Base-by-base conservation (phyloP, 2,888 invertebrate genomes). In the Pedicia rivosa region DNA sequence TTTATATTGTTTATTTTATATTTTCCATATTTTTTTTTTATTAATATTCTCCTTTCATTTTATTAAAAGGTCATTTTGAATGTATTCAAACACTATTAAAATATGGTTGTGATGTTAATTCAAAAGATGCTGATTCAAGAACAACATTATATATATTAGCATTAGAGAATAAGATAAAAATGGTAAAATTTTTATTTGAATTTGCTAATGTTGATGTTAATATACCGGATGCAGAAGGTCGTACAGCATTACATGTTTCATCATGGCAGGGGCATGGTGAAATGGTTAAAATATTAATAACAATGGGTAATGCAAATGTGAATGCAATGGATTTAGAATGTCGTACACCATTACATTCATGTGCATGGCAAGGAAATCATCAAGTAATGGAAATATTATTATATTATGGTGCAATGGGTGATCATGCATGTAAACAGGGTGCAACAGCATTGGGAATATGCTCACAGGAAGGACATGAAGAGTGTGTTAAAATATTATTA, bases 381-480 rank as follows among this genome's bases (percentile, higher is more conserved):
- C 72, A 74, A 34, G 87, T 87, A 27, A 86, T 94, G 45, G 71
- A 78, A 40, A 64, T 88, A 26, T 63, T 88, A 10, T 65, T 94
- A 30, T 75, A 77, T 49, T 74, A 76, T 47, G 86, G 86, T 5
- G 91, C 92, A 0, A 59, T 70, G 38, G 82, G 88, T 13, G 78
- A 90, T 60, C 90, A 91, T 48, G 82, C 86, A 0, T 94, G 94
- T 56, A 86, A 88, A 52, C 92, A 92, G 64, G 94, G 94, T 15
- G 94, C 94, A 32, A 92, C 94, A 10, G 91, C 94, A 7, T 65
- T 95, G 42, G 83, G 91, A 49, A 92, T 95, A 40, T 92, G 94
- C 0, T 87, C 94, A 1, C 94, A 94, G 59, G 94, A 94, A 57
- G 94, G 94, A 0, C 92, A 92, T 53, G 87, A 88, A 48, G 79